phyloP scores from a whole-genome alignment of 2,113 vertebrate species.

The Callaeas wilsoni region DNA sequence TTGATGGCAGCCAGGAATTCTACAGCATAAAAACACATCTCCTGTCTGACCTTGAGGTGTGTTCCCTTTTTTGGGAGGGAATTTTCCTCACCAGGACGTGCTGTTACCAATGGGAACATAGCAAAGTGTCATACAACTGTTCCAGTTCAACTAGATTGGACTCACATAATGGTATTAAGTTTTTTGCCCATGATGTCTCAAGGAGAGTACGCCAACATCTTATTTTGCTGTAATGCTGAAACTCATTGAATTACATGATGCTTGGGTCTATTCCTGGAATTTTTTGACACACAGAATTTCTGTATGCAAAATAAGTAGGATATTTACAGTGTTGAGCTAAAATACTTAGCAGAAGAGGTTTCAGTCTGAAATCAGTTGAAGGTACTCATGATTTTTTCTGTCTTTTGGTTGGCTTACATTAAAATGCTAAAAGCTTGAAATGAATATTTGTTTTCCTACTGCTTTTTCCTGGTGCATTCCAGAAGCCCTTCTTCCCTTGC shows the following conservation, averaged over 20 bases:
- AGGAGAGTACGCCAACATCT: background rate
- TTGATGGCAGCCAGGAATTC: background rate
- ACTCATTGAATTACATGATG: constrained; percentile 5
- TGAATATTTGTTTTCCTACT: background rate
- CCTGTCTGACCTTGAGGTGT: background rate
- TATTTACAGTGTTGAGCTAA: background rate
- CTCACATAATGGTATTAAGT: background rate
- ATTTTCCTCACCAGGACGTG: background rate
- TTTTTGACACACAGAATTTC: background rate
- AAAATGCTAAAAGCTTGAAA: background rate
- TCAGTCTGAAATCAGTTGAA: background rate
- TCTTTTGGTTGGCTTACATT: background rate
- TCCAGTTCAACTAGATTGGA: constrained; percentile 13
- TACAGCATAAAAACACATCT: background rate
- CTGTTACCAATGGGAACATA: background rate
- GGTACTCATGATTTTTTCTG: background rate
- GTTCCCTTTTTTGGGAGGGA: background rate
- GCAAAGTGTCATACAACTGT: background rate
- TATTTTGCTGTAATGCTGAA: background rate
- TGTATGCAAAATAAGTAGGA: background rate
- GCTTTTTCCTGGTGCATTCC: background rate
- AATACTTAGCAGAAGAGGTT: background rate
- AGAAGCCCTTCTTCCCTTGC: background rate
- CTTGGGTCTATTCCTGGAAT: background rate
- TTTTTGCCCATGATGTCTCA: background rate